A percentile compares a stretch with the other conserved stretches of the same genome.
phyloP scores from a whole-genome alignment of 1,140 invertebrate species.

The Aphelinus atriplicis region DNA sequence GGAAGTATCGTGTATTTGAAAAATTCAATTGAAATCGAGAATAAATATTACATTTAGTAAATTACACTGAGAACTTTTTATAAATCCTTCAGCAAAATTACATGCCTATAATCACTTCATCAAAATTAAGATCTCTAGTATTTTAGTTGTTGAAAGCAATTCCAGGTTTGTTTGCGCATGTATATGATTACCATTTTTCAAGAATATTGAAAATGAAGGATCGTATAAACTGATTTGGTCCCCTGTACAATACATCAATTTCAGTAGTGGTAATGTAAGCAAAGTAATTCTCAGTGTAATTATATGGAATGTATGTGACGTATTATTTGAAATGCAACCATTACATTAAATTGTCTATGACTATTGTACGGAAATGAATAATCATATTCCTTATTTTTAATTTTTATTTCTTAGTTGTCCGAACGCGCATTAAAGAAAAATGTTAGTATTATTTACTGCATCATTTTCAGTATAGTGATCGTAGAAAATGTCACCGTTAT shows the following conservation, averaged over 20 bases:
- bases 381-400: too few relatives aligned
- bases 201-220: neutral
- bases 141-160: too few relatives aligned
- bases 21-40: neutral
- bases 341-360: neutral
- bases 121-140: too few relatives aligned
- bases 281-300: constrained; percentile 30
- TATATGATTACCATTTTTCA: neutral
- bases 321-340: constrained; percentile 24
- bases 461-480: constrained; percentile 3
- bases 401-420: too few relatives aligned
- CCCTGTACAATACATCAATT: neutral
- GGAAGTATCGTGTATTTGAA: constrained; percentile 4
- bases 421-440: too few relatives aligned
- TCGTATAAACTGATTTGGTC: constrained; percentile 34
- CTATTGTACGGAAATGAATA: too few relatives aligned
- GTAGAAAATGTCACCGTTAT: constrained; percentile 18
- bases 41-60: neutral
- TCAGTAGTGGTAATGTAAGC: too few relatives aligned
- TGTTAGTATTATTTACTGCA: neutral
- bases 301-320: constrained; percentile 24
- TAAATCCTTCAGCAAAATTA: too few relatives aligned
- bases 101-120: too few relatives aligned
- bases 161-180: too few relatives aligned
- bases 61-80: constrained; percentile 28